A percentile compares a stretch with the other conserved stretches of the same genome.
Conservation (phyloP, 2,888 invertebrate genomes). For the Synanthedon andrenaeformis region DNA sequence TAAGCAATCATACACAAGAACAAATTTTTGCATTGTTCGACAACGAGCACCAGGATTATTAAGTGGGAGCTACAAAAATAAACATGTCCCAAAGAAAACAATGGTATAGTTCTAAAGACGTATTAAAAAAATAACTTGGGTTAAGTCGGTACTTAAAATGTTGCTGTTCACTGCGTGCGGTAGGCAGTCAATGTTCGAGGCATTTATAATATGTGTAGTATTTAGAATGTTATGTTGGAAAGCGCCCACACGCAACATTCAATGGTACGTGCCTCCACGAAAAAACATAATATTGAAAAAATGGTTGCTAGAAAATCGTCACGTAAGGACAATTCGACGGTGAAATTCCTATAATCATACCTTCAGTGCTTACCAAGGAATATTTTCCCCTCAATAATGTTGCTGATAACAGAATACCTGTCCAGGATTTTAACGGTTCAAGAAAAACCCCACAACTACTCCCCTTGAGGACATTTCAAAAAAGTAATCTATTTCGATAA, state of each 20-base stretch:
- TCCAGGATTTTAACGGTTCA: conserved; percentile 8
- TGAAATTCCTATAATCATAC: conserved; percentile 9
- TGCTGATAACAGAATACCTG: conserved; percentile 14
- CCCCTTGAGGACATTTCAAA: conserved; percentile 53
- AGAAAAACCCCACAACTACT: conserved; percentile 30
- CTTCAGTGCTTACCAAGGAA: conserved; percentile 9
- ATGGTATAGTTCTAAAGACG: conserved; percentile 34
- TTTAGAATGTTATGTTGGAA: conserved; percentile 45
- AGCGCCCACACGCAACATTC: conserved; percentile 51
- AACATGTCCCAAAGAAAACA: conserved; percentile 59
- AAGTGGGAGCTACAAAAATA: conserved; percentile 28
- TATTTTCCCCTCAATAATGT: conserved; percentile 5
- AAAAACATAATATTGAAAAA: conserved; percentile 24
- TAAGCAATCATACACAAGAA: too few species aligned
- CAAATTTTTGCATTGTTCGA: too few species aligned
- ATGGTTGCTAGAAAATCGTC: conserved; percentile 29
- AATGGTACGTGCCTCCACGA: conserved; percentile 33
- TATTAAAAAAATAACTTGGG: conserved; percentile 42
- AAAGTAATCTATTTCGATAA: conserved; percentile 67
- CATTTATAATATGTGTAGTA: conserved; percentile 34
- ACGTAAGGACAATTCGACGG: conserved; percentile 22
- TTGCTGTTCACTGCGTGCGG: conserved; percentile 53
- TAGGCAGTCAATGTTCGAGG: conserved; percentile 50
- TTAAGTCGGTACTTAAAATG: conserved; percentile 44
- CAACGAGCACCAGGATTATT: background rate